A percentile compares a stretch with the other conserved stretches of the same genome.
Evolutionary conservation across 2,797 vertebrate species (phyloP).

Genomic region (Catharus ustulatus): DNA sequence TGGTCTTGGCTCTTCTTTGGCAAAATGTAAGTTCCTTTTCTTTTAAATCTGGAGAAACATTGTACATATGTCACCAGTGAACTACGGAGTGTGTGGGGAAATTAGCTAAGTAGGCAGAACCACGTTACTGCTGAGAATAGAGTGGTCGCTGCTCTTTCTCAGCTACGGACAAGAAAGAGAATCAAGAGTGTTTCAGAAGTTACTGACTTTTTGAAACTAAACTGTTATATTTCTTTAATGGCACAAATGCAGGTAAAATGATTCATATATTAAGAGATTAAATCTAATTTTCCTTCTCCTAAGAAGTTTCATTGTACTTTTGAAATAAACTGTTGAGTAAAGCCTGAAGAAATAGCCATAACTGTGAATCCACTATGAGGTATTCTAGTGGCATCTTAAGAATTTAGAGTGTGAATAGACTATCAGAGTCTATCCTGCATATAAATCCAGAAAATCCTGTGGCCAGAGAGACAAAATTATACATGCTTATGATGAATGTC

Average conservation of each 20-base stretch:
- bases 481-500: neutral
- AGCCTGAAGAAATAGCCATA: neutral
- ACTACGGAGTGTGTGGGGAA: neutral
- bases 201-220: neutral
- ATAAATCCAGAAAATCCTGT: neutral
- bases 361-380: neutral
- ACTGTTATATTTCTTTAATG: neutral
- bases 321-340: neutral
- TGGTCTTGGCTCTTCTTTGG: neutral
- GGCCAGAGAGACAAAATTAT: neutral
- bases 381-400: neutral
- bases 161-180: neutral
- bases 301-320: neutral
- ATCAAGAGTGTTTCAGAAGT: neutral
- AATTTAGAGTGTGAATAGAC: neutral
- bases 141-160: neutral
- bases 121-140: neutral
- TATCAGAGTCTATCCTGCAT: neutral
- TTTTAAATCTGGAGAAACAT: neutral
- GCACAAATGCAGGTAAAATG: neutral
- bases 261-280: neutral
- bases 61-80: neutral
- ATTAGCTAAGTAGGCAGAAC: neutral
- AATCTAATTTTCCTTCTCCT: slow-evolving; percentile 6
- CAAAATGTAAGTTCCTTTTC: neutral